Base-by-base conservation (phyloP, 2,888 invertebrate species). In the Eupithecia inturbata region DNA sequence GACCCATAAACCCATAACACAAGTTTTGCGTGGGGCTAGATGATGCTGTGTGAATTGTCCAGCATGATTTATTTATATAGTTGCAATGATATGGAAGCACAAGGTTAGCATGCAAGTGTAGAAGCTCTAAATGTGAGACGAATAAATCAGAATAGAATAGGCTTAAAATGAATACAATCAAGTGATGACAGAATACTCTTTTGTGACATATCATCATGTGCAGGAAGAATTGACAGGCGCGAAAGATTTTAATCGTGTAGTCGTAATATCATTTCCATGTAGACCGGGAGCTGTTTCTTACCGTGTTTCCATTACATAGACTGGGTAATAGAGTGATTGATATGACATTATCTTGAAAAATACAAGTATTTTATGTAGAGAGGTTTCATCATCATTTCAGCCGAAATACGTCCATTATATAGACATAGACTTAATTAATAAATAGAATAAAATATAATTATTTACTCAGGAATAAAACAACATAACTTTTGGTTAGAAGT, bases 141-240 rank as follows among this genome's bases (percentile, higher is more conserved):
- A 36, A 64, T 36, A 36, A n/a, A 36, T 64, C 33, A 12, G 33
- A 62, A 62, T 64, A 64, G n/a, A 33, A 33, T 63, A 9, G n/a
- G 10, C 6, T 16, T 12, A 33, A 64, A 64, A n/a, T 33, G 16
- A 79, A 77, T 74, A 64, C 75, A 67, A 72, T 82, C 9, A 81
- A 84, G 83, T 83, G 82, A 83, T 82, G 85, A 84, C 82, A 80
- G 76, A 77, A 72, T 70, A 69, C 79, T 83, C 77, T 81, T 83
- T 82, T 33, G 72, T 79, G 83, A 36, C 84, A 69, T 82, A 80
- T 84, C 83, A 85, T 85, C 74, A 76, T 77, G 33, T 78, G 71
- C 83, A 84, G 86, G 87, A 87, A 87, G 85, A 82, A 74, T 67
- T 74, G 78, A 68, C 68, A 73, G 70, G 77, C 75, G 70, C 62